Evolutionary conservation across 2,113 vertebrate genomes (phyloP).

Genomic region (Takifugu flavidus): DNA sequence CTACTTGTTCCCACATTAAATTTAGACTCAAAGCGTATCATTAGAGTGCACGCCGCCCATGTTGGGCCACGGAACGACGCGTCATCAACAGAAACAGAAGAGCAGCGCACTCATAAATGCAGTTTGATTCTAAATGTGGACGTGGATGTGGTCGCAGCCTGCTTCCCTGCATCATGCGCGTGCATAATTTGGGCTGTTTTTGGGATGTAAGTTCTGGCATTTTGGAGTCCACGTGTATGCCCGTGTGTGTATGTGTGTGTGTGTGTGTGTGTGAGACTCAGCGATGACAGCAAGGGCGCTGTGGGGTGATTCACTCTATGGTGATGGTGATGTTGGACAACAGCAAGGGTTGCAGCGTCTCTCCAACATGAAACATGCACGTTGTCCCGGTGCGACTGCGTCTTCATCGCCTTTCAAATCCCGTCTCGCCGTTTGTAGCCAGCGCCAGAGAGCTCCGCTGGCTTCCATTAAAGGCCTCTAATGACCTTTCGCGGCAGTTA

Average conservation of each 20-base stretch:
- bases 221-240: conserved; percentile 6
- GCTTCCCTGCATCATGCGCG: conserved; percentile 2
- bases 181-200: conserved; percentile 12
- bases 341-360: conserved; percentile 1
- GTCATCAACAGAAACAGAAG: neutral
- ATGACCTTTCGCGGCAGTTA: too few species aligned
- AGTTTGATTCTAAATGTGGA: conserved; percentile 19
- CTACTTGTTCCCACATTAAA: neutral
- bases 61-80: neutral
- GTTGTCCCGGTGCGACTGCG: neutral
- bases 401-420: too few species aligned
- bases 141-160: conserved; percentile 24
- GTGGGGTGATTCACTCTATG: conserved; percentile 52
- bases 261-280: conserved; percentile 52
- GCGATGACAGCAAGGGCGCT: conserved; percentile 41
- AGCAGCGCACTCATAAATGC: neutral
- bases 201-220: neutral
- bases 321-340: conserved; percentile 30
- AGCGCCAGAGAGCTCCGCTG: conserved; percentile 4
- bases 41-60: neutral
- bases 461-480: too few species aligned
- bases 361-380: too few species aligned
- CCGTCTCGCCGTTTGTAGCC: neutral
- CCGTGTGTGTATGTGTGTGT: conserved; percentile 13
- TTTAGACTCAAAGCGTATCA: neutral